Conservation (phyloP, 2,797 vertebrate genomes). For the Knipowitschia caucasica region DNA sequence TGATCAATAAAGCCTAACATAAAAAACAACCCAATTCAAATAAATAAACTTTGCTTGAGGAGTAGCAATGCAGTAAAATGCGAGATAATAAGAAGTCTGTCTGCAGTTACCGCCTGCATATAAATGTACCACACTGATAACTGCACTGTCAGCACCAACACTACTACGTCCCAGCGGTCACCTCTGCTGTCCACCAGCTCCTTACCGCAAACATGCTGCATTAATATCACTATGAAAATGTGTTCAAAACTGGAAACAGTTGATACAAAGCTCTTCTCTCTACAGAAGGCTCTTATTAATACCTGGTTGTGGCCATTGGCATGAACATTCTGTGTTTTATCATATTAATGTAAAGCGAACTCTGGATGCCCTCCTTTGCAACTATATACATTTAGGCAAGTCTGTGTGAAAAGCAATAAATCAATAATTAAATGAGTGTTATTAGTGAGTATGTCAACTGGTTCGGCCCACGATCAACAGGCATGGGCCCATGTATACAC, state of each 20-base stretch:
- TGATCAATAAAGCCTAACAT: not conserved
- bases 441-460: not conserved
- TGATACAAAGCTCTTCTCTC: slow-evolving; percentile 42
- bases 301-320: slow-evolving; percentile 50
- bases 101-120: slow-evolving; percentile 66
- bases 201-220: not conserved
- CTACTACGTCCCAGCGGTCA: slow-evolving; percentile 34
- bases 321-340: slow-evolving; percentile 35
- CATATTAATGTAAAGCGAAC: too few relatives aligned
- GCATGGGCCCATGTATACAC: slow-evolving; percentile 23
- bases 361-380: not conserved
- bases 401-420: not conserved
- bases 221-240: not conserved
- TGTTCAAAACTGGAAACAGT: not conserved
- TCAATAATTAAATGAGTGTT: not conserved
- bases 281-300: slow-evolving; percentile 39
- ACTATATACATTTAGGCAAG: not conserved
- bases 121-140: slow-evolving; percentile 49
- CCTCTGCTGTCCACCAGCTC: slow-evolving; percentile 17
- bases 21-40: not conserved
- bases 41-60: not conserved
- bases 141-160: slow-evolving; percentile 13
- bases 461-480: not conserved
- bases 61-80: slow-evolving; percentile 2
- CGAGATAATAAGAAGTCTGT: slow-evolving; percentile 21